Evolutionary conservation across 2,797 vertebrate genomes (phyloP).

Genomic region (Eupleurogrammus muticus): DNA sequence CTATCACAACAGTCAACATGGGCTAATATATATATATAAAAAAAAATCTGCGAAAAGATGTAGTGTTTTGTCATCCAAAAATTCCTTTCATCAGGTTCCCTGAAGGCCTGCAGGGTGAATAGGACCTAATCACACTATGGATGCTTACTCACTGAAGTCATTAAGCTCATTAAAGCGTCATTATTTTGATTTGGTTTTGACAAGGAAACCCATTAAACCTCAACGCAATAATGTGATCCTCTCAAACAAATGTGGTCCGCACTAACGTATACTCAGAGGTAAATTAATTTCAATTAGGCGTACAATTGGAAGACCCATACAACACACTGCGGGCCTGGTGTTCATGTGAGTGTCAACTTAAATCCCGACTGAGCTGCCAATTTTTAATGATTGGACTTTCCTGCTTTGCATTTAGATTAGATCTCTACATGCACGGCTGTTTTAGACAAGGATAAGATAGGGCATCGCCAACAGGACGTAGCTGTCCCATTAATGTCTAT

Average conservation of each 20-base stretch:
- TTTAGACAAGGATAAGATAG: background rate
- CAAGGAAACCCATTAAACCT: conserved; percentile 70
- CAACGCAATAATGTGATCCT: conserved; percentile 62
- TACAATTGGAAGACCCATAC: conserved; percentile 23
- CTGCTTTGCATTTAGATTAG: conserved; percentile 63
- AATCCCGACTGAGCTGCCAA: conserved; percentile 19
- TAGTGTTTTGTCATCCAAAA: conserved; percentile 44
- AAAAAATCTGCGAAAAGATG: conserved; percentile 30
- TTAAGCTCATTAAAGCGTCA: conserved; percentile 74
- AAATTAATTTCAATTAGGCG: conserved; percentile 67
- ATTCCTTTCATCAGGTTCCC: conserved; percentile 55
- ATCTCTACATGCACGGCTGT: background rate
- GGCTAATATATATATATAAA: conserved; percentile 15
- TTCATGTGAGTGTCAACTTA: conserved; percentile 31
- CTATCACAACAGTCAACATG: conserved; percentile 19
- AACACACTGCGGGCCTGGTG: conserved; percentile 12
- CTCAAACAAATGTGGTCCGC: conserved; percentile 41
- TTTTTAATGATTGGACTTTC: conserved; percentile 33
- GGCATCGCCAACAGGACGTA: background rate
- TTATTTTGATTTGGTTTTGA: conserved; percentile 77
- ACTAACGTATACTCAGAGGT: conserved; percentile 38
- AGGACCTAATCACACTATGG: conserved; percentile 63
- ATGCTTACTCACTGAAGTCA: conserved; percentile 71
- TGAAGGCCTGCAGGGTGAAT: conserved; percentile 51
- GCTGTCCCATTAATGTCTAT: background rate